Base-by-base conservation (phyloP, 2,888 invertebrate species). In the Sepioteuthis lessoniana region DNA sequence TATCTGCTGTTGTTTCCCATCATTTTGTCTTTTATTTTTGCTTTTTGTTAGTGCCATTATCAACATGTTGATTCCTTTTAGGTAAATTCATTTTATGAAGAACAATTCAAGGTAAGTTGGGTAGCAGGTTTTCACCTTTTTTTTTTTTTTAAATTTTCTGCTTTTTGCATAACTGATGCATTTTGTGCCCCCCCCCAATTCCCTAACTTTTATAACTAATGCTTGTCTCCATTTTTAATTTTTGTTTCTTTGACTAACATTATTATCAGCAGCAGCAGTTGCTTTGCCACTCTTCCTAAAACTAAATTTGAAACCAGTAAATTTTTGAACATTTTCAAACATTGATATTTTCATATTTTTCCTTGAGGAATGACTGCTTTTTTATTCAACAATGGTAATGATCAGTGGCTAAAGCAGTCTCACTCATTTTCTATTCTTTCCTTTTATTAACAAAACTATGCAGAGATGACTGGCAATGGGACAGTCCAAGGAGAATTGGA, bases 21-120 rank as follows among this genome's bases (percentile, higher is more conserved):
- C 16, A 35, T 76, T 16, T 76, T 76, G 16, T n/a, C n/a, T 76
- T 76, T 76, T 35, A n/a, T 35, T 76, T 13, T 16, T 35, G 16
- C 76, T 35, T 19, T 35, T 76, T 76, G 31, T 76, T 76, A 0
- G n/a, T 35, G 4, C 76, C 35, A 76, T 76, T 35, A n/a, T 76
- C 76, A 76, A 42, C n/a, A n/a, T 76, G 35, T 76, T 76, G 76
- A n/a, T 92, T 92, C 47, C 92, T 92, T 92, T 92, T 92, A 92
- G 92, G 47, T 35, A 46, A 92, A 38, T 42, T 47, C 13, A 46
- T 7, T 28, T 42, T 31, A 92, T 46, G 92, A 92, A 92, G 42
- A 92, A 28, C 46, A 92, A 47, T 47, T 5, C 19, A 92, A 92
- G 92, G 92, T 47, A 92, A 92, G 92, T 92, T 92, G 35, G n/a